These are phyloP conservation scores for Ceyx cyanopectus DNA, from an alignment of 2,113 vertebrate genomes.

Conservation along the genomic window DNA sequence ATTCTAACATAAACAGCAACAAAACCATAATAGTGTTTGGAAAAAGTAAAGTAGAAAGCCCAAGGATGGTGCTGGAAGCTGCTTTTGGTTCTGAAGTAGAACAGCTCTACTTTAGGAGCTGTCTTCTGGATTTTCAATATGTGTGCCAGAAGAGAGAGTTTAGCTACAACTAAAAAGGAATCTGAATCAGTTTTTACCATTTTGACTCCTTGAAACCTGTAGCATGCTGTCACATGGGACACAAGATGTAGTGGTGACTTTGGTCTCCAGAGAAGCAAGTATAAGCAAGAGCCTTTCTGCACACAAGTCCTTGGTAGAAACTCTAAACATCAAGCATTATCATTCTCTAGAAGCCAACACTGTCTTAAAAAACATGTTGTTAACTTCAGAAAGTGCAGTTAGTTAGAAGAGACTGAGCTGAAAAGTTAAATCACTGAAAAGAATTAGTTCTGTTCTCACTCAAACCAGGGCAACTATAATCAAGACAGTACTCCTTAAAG, in stretches of 20 bases:
- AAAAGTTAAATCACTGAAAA: not conserved
- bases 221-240: not conserved
- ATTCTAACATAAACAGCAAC: not conserved
- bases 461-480: not conserved
- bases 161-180: conserved; percentile 16
- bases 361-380: not conserved
- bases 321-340: not conserved
- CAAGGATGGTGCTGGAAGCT: not conserved
- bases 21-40: not conserved
- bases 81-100: not conserved
- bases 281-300: not conserved
- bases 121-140: not conserved
- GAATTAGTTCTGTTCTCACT: not conserved
- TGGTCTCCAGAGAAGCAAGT: not conserved
- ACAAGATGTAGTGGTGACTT: not conserved
- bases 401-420: not conserved
- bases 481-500: not conserved
- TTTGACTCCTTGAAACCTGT: not conserved
- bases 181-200: not conserved
- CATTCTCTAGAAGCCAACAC: not conserved
- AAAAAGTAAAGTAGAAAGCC: not conserved
- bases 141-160: not conserved
- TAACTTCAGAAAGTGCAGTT: not conserved
- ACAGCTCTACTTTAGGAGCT: not conserved
- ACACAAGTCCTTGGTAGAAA: not conserved